These are phyloP conservation scores for Latrodectus hesperus DNA, from an alignment of 2,888 invertebrate genomes.

Conservation along the genomic window DNA sequence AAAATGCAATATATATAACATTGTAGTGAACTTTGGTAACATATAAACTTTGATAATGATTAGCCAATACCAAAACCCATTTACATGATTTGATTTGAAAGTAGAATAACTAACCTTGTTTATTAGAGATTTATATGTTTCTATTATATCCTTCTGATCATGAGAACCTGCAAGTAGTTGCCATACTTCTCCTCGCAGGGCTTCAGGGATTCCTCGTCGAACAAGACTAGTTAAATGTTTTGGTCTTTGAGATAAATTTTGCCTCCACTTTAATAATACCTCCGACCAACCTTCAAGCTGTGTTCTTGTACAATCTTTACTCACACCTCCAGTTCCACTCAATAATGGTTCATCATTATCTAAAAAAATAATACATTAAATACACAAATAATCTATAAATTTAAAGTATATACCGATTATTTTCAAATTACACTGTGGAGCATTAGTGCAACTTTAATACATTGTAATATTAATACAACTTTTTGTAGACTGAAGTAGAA, in stretches of 20 bases:
- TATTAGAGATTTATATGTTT: slow-evolving; percentile 92
- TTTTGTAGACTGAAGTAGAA: no score
- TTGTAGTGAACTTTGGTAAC: no score
- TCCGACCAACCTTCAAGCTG: slow-evolving; percentile 95
- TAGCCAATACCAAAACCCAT: no score
- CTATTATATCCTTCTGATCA: slow-evolving; percentile 84
- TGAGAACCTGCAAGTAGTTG: slow-evolving; percentile 89
- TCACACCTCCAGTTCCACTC: slow-evolving; percentile 97
- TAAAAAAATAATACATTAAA: background rate
- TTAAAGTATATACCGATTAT: no score
- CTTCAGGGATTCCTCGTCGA: slow-evolving; percentile 92
- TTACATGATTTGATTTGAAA: background rate
- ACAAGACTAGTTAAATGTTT: slow-evolving; percentile 86
- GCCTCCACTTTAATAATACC: slow-evolving; percentile 78
- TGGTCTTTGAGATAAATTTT: slow-evolving; percentile 79
- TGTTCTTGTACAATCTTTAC: slow-evolving; percentile 95
- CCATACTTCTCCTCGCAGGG: slow-evolving; percentile 97
- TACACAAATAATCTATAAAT: no score
- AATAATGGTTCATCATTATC: slow-evolving; percentile 76
- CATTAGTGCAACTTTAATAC: no score
- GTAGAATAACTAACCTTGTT: slow-evolving; percentile 82
- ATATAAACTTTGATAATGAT: no score
- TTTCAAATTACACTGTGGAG: no score
- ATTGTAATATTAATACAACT: no score
- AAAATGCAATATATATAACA: no score